Conservation (phyloP, 1,140 invertebrate species). For the Scaptodrosophila lebanonensis region DNA sequence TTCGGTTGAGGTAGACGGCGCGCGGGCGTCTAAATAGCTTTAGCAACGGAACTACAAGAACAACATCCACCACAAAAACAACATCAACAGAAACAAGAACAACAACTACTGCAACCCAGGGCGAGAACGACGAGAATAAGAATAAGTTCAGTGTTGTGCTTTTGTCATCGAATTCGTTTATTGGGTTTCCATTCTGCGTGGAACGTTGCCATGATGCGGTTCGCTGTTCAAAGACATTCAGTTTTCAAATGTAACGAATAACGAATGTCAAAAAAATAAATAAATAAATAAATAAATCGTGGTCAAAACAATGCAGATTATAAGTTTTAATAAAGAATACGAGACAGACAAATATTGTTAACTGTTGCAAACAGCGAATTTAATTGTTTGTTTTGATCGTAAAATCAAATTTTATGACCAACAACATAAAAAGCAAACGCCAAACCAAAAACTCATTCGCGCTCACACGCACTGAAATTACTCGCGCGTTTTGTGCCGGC, state of each 20-base stretch:
- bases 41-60: not conserved
- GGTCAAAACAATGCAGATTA: slow-evolving; percentile 8
- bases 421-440: slow-evolving; percentile 63
- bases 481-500: slow-evolving; percentile 55
- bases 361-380: slow-evolving; percentile 69
- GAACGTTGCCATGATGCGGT: slow-evolving; percentile 21
- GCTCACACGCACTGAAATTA: slow-evolving; percentile 42
- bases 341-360: slow-evolving; percentile 50
- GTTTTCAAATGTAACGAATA: not conserved
- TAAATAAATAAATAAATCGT: slow-evolving; percentile 1
- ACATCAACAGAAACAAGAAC: slow-evolving; percentile 13
- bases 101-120: slow-evolving; percentile 2
- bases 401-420: slow-evolving; percentile 77
- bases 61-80: not conserved
- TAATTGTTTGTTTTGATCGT: slow-evolving; percentile 77
- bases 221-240: slow-evolving; percentile 6
- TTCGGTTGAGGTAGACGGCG: slow-evolving; percentile 56
- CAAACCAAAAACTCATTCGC: slow-evolving; percentile 19
- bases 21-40: slow-evolving; percentile 46
- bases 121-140: slow-evolving; percentile 16
- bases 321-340: slow-evolving; percentile 11
- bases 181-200: slow-evolving; percentile 25
- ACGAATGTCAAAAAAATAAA: not conserved
- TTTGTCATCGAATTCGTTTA: slow-evolving; percentile 12
- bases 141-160: slow-evolving; percentile 12